phyloP scores from a whole-genome alignment of 2,797 vertebrate genomes.

The Tinamus major region DNA sequence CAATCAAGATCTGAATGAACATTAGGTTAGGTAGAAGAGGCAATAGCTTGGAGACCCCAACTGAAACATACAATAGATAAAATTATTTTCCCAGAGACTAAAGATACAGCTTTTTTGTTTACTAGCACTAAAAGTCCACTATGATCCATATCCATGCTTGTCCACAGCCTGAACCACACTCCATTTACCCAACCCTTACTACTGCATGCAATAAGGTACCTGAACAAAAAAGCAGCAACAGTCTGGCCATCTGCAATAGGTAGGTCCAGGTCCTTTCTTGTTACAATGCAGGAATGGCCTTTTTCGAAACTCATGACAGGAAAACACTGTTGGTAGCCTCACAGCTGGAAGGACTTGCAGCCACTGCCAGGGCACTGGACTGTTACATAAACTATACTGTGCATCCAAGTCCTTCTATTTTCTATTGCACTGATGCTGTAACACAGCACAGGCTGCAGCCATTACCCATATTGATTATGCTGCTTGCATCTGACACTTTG shows the following conservation, averaged over 20 bases:
- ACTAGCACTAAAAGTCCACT: not conserved
- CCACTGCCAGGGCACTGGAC: not conserved
- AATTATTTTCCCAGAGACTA: not conserved
- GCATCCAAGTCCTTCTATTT: not conserved
- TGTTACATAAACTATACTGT: not conserved
- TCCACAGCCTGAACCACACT: not conserved
- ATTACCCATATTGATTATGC: not conserved
- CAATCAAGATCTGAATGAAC: not conserved
- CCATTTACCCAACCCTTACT: not conserved
- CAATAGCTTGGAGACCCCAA: not conserved
- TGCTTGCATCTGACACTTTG: not conserved
- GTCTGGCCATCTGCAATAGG: not conserved
- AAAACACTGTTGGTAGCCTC: not conserved
- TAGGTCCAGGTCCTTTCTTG: rapidly evolving
- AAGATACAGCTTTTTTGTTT: not conserved
- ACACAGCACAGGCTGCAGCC: not conserved
- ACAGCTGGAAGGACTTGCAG: not conserved
- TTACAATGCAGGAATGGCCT: not conserved
- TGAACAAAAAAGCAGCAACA: not conserved
- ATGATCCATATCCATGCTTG: rapidly evolving
- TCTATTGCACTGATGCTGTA: not conserved
- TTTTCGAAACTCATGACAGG: not conserved
- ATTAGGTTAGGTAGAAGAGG: not conserved
- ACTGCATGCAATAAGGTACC: not conserved
- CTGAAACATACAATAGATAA: rapidly evolving